A percentile compares a stretch with the other conserved stretches of the same genome.
phyloP scores from a whole-genome alignment of 2,888 invertebrate genomes.

The Thereva unica region DNA sequence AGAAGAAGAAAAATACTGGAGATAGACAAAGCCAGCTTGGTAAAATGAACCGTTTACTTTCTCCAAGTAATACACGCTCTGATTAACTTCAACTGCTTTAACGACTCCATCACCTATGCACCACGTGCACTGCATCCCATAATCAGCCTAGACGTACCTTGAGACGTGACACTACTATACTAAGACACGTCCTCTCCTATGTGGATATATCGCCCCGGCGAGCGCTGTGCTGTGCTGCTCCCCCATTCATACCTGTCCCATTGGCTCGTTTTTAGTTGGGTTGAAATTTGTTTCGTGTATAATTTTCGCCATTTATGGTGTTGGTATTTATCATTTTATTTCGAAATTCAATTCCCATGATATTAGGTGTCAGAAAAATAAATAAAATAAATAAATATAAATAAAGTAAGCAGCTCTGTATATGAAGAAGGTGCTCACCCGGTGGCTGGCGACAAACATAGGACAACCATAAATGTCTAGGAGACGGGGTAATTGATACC shows the following conservation, averaged over 20 bases:
- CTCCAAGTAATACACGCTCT: conserved; percentile 21
- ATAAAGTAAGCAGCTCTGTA: too few species aligned
- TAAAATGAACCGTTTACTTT: conserved; percentile 20
- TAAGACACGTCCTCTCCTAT: neutral
- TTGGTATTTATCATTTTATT: conserved; percentile 22
- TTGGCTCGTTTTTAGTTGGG: too few species aligned
- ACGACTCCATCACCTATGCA: conserved; percentile 34
- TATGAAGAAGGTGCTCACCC: too few species aligned
- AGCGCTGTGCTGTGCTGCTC: conserved; percentile 8
- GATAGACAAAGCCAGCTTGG: neutral
- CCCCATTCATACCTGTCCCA: conserved; percentile 11
- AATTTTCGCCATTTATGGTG: conserved; percentile 10
- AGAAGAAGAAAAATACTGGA: too few species aligned
- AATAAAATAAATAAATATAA: too few species aligned
- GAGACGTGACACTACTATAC: too few species aligned
- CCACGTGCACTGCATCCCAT: conserved; percentile 26
- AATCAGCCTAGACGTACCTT: too few species aligned
- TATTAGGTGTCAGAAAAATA: neutral
- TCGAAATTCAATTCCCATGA: conserved; percentile 26
- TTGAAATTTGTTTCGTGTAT: too few species aligned
- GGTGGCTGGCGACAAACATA: neutral
- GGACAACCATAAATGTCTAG: conserved; percentile 24
- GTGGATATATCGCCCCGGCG: neutral
- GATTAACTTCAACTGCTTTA: conserved; percentile 39
- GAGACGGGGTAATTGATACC: conserved; percentile 28